These are phyloP conservation scores for Columbina picui DNA, from an alignment of 2,113 vertebrate genomes.

Conservation along the genomic window DNA sequence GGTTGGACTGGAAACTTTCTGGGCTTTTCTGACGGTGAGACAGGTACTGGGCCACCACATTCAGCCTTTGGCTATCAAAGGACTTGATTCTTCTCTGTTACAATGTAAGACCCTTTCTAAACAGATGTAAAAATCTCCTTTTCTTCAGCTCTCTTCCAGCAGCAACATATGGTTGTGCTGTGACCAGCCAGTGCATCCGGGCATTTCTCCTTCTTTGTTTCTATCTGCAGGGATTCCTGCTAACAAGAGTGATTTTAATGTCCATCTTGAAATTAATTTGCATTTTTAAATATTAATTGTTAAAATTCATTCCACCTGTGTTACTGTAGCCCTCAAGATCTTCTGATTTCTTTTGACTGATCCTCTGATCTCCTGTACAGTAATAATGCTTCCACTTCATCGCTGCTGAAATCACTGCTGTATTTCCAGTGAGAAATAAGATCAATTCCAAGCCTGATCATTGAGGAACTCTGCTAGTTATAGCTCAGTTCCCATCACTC, in stretches of 20 bases:
- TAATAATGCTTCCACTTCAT: background rate
- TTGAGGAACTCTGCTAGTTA: background rate
- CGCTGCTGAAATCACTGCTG: background rate
- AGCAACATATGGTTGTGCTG: background rate
- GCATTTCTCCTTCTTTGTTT: background rate
- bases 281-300: background rate
- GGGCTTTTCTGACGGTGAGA: rapidly evolving
- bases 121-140: background rate
- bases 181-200: background rate
- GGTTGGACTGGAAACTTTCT: background rate
- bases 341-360: conserved; percentile 16
- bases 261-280: background rate
- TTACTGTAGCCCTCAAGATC: background rate
- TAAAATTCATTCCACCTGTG: background rate
- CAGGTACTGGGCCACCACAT: background rate
- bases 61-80: background rate
- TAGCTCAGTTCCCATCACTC: background rate
- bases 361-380: background rate
- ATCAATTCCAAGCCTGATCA: background rate
- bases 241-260: background rate
- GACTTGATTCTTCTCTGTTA: background rate
- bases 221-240: background rate
- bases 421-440: conserved; percentile 14
- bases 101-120: background rate
- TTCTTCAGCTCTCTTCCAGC: background rate